Percentiles rank a stretch among this genome's conserved stretches.
phyloP scores from a whole-genome alignment of 1,140 invertebrate species.

The Cydia pomonella region DNA sequence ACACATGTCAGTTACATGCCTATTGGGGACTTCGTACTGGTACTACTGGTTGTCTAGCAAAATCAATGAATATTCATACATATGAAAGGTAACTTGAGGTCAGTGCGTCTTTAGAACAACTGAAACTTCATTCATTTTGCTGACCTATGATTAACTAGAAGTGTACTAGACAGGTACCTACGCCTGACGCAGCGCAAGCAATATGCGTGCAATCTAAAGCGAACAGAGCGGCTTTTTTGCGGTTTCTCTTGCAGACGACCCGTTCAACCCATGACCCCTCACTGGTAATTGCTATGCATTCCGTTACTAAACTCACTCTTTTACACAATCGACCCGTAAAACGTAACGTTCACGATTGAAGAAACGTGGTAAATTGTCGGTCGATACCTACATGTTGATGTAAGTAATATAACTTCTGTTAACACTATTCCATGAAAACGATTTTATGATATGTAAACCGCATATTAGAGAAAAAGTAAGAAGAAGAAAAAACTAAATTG shows the following conservation, averaged over 20 bases:
- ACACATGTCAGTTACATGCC: no score
- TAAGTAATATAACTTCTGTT: neutral
- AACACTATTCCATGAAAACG: neutral
- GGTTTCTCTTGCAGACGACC: slow-evolving; percentile 30
- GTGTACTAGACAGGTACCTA: neutral
- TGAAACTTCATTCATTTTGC: no score
- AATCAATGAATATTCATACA: no score
- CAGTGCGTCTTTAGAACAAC: no score
- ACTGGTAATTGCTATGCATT: slow-evolving; percentile 31
- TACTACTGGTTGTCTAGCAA: no score
- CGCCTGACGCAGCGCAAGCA: neutral
- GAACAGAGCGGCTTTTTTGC: slow-evolving; percentile 28
- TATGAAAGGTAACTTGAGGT: no score
- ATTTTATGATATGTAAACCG: no score
- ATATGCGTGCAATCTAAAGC: neutral
- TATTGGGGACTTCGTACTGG: no score
- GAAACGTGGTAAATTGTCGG: neutral
- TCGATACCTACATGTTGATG: neutral
- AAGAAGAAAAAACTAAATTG: no score
- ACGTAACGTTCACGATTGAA: slow-evolving; percentile 28
- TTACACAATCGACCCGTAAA: slow-evolving; percentile 25
- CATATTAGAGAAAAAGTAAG: no score
- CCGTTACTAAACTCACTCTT: slow-evolving; percentile 30
- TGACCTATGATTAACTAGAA: no score
- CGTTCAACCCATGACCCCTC: slow-evolving; percentile 30